Evolutionary conservation across 2,888 invertebrate genomes (phyloP), one percentile per base, ranked within the genome.

Genomic region (Sisyra terminalis): DNA sequence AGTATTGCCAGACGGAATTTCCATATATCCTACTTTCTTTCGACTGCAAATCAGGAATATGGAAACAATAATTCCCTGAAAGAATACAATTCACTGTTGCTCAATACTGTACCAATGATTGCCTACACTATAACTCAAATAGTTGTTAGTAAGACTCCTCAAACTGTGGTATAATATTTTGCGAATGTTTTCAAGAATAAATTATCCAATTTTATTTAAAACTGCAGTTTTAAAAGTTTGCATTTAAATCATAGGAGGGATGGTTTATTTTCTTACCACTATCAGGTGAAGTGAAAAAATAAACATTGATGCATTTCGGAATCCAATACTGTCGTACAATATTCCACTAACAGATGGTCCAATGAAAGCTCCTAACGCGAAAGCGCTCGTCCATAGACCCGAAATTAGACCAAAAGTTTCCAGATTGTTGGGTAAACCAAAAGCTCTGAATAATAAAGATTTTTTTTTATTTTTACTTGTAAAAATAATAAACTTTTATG

Each of bases 361-460:
- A 40, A 86, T 74, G 59, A 86, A 86, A 2, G 86, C 85, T 1
- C 92, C 92, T 8, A 92, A 65, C 0, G 90, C 88, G 54, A 90
- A 89, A 0, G 84, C 78, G 1, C 88, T 87, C 2, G 90, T 89
- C 81, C 89, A 92, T 52, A 92, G 68, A 0, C 89, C 92, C 1
- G 90, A 88, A 7, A 90, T 81, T 30, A 90, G 65, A 0, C 90
- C 90, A 55, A 87, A 90, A 0, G 92, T 92, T 55, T 87, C 84
- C 49, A 90, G 69, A 46, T 79, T 82, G 59, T 92, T 86, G 0
- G 85, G 80, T 49, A 88, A 77, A 2, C 85, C 85, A 49, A 74
- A 68, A 1, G 70, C 66, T 52, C 84, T 84, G 40, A 18, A 38
- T 11, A 11, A 42, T 11, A 11, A 8, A 11, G 31, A 16, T 40